Percentiles rank a stretch among this genome's conserved stretches.
Conservation (phyloP, 2,888 invertebrate genomes). For the Leptinotarsa peninsularis region DNA sequence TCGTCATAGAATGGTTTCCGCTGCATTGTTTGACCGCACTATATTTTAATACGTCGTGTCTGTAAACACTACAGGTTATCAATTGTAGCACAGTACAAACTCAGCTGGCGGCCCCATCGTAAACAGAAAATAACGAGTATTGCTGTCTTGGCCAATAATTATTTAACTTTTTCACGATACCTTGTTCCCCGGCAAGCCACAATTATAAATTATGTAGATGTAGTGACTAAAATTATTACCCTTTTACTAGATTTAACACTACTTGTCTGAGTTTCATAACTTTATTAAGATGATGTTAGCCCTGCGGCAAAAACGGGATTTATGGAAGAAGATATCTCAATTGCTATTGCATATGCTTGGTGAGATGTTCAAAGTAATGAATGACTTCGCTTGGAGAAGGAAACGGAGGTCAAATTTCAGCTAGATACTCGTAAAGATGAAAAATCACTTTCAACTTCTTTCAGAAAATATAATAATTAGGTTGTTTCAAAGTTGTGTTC, state of each 20-base stretch:
- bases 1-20: background rate
- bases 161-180: constrained; percentile 61
- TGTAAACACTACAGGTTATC: constrained; percentile 64
- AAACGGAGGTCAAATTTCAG: background rate
- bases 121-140: constrained; percentile 59
- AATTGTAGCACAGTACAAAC: constrained; percentile 60
- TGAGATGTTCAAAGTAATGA: background rate
- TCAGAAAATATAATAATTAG: background rate
- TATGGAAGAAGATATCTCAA: constrained; percentile 32
- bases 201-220: constrained; percentile 56
- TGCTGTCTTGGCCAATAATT: constrained; percentile 63
- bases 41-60: constrained; percentile 54
- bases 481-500: background rate
- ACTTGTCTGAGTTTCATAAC: constrained; percentile 44
- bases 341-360: constrained; percentile 9
- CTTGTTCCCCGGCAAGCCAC: constrained; percentile 47
- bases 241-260: constrained; percentile 58
- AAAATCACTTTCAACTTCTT: background rate
- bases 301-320: constrained; percentile 30
- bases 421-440: background rate
- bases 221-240: constrained; percentile 54
- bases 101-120: constrained; percentile 60
- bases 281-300: constrained; percentile 43
- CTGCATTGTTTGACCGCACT: constrained; percentile 25
- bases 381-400: background rate